Evolutionary conservation across 2,113 vertebrate genomes (phyloP).

Genomic region (Psittacara wagleri): DNA sequence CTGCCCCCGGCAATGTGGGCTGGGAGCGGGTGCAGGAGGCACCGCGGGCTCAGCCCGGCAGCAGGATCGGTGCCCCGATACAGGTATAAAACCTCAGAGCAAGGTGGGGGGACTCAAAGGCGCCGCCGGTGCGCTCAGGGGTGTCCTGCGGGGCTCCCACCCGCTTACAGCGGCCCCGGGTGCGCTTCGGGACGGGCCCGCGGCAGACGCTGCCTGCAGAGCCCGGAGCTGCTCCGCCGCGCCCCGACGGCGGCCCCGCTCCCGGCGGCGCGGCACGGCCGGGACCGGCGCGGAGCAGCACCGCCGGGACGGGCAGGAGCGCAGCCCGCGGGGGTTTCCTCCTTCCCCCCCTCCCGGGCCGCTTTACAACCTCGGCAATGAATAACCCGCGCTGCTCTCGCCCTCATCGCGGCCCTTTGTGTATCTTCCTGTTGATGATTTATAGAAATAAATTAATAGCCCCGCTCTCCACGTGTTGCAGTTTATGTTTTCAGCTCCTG

Average conservation of each 20-base stretch:
- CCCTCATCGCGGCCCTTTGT: constrained; percentile 88
- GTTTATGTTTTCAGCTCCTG: constrained; percentile 65
- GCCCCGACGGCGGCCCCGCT: background rate
- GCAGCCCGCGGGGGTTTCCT: background rate
- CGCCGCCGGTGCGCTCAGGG: background rate
- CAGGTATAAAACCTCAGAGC: rapidly evolving
- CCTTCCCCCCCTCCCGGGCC: constrained; percentile 39
- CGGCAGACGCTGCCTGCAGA: background rate
- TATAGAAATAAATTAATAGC: constrained; percentile 99
- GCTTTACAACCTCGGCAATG: constrained; percentile 91
- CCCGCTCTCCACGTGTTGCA: constrained; percentile 89
- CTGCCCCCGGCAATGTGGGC: background rate
- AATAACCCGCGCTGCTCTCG: constrained; percentile 90
- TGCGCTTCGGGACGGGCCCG: background rate
- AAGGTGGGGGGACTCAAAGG: rapidly evolving
- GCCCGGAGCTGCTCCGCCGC: background rate
- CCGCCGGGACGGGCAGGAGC: background rate
- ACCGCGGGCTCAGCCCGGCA: background rate
- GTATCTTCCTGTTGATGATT: constrained; percentile 99
- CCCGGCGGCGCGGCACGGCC: background rate
- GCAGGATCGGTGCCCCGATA: background rate
- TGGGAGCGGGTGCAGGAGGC: background rate
- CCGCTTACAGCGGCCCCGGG: background rate
- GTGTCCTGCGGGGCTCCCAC: background rate
- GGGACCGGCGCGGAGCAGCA: background rate